Conservation (phyloP, 2,113 vertebrate genomes). For the Emydocephalus ijimae region DNA sequence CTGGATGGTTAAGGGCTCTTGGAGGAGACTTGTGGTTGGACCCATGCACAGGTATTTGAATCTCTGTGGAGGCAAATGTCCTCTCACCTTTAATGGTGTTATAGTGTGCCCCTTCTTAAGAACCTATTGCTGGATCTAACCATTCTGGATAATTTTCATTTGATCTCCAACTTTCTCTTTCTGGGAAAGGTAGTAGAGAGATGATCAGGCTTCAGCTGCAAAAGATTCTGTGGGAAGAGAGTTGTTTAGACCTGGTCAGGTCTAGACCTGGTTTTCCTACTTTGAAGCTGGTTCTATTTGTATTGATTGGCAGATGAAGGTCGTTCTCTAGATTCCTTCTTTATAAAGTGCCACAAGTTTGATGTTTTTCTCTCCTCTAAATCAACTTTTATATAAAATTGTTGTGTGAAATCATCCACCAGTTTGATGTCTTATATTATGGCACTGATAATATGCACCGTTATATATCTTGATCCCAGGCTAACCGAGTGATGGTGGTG, state of each 20-base stretch:
- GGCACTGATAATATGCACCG: neutral
- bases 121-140: neutral
- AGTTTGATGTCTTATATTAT: neutral
- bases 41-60: neutral
- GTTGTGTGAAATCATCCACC: neutral
- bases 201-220: neutral
- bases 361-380: neutral
- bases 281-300: neutral
- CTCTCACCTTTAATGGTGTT: neutral
- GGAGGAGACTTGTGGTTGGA: neutral
- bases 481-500: neutral
- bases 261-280: neutral
- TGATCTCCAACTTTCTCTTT: neutral
- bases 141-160: neutral
- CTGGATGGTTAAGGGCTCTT: neutral
- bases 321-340: neutral
- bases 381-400: neutral
- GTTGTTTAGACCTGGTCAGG: neutral
- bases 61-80: neutral
- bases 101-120: neutral
- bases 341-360: neutral
- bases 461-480: neutral
- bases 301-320: neutral
- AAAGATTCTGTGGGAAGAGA: neutral
- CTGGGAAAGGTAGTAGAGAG: neutral